Evolutionary conservation across 2,113 vertebrate genomes (phyloP).

Genomic region (Ptychochromis oligacanthus): DNA sequence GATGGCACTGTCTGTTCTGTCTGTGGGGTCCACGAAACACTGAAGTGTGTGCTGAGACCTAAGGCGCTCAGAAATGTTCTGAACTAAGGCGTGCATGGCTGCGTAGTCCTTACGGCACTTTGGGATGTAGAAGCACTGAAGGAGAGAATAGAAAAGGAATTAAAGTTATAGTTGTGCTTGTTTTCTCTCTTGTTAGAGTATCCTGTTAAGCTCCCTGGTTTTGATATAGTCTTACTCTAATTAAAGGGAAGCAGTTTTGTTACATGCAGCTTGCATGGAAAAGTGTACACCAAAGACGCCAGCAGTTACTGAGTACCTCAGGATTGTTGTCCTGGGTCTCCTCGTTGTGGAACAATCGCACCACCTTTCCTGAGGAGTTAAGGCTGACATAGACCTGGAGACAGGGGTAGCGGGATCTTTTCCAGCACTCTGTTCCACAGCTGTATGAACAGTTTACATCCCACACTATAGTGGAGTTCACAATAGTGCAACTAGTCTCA

Average conservation of each 20-base stretch:
- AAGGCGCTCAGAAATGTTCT: constrained; percentile 89
- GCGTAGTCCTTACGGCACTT: constrained; percentile 90
- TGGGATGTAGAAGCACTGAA: constrained; percentile 92
- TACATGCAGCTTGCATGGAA: background rate
- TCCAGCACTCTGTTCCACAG: constrained; percentile 92
- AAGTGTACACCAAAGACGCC: background rate
- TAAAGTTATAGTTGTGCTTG: background rate
- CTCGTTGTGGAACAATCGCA: constrained; percentile 90
- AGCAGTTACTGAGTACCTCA: constrained; percentile 78
- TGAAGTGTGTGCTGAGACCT: constrained; percentile 85
- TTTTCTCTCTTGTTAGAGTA: background rate
- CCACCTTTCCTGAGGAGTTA: constrained; percentile 86
- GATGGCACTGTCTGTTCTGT: constrained; percentile 86
- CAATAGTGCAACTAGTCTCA: constrained; percentile 86
- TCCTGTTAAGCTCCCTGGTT: background rate
- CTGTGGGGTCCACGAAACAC: constrained; percentile 87
- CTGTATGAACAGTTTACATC: constrained; percentile 92
- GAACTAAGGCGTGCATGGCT: constrained; percentile 82
- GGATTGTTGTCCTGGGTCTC: constrained; percentile 89
- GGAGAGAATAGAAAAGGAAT: constrained; percentile 1
- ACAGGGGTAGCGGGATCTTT: constrained; percentile 90
- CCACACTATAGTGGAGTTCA: constrained; percentile 88
- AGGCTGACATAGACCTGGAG: constrained; percentile 93
- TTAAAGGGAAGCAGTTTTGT: background rate
- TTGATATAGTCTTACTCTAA: background rate